Evolutionary conservation across 2,113 vertebrate genomes (phyloP), one percentile per base, ranked within the genome.

Genomic region (Pachycephala philippinensis): DNA sequence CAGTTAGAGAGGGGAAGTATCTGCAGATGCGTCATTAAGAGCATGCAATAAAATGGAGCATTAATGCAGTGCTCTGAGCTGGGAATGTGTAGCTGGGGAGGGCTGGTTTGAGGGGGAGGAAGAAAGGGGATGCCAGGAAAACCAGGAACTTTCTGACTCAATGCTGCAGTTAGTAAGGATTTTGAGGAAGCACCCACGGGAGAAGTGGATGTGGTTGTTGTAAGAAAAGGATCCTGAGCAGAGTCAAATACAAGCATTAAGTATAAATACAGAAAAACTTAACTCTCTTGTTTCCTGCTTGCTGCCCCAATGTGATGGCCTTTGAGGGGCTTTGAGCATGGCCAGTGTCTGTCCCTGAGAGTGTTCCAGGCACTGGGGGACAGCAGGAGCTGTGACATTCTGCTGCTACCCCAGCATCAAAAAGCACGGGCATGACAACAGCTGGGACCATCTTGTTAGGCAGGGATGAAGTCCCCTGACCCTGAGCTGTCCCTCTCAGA

Each of bases 21-120:
- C 94, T 96, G 88, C 94, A 96, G 87, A 97, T 91, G 96, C 90
- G 50, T 97, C 96, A 96, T 98, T 97, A 96, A 79, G 83, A 90
- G 47, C 59, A 57, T 65, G 72, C 72, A 80, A 89, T 92, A 92
- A 96, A 93, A 89, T 8, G 27, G 54, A 59, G 81, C 70, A 72
- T 94, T 93, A 95, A 80, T 77, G 61, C 59, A 64, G 66, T 33
- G 54, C 76, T 93, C 69, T 71, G 86, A 89, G 88, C 76, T 75
- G 45, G 87, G 70, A 91, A 78, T 2, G 1, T 1, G 1, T 53
- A 61, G 47, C 28, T 68, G 79, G 49, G 75, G 85, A 91, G 57
- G 56, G 70, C 49, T 84, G 63, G 33, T 33, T 72, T 79, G 54
- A 11, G 70, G 39, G 49, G 68, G 47, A 52, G 77, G 72, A 49